Evolutionary conservation across 2,113 vertebrate genomes (phyloP).

Genomic region (Tetrao urogallus): DNA sequence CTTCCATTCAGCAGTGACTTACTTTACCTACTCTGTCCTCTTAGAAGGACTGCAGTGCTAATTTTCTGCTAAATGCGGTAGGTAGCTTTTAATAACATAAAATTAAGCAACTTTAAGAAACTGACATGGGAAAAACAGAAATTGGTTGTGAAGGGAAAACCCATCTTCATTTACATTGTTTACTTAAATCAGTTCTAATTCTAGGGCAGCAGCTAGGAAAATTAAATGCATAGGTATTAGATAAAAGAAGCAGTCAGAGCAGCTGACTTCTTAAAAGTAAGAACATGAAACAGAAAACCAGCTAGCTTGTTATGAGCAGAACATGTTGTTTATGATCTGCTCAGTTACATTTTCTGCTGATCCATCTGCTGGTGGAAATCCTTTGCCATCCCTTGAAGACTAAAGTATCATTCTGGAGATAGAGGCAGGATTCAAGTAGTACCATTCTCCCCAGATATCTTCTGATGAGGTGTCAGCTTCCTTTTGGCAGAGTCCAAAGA

Average conservation of each 20-base stretch:
- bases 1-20: not conserved
- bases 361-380: constrained; percentile 49
- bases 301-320: not conserved
- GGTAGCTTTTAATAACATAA: not conserved
- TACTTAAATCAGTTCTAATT: not conserved
- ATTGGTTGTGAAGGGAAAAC: not conserved
- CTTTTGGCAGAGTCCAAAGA: constrained; percentile 62
- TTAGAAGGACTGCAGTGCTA: not conserved
- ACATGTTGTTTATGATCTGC: constrained; percentile 55
- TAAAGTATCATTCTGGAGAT: constrained; percentile 55
- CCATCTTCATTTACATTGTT: not conserved
- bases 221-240: not conserved
- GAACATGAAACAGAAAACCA: not conserved
- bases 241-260: not conserved
- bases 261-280: not conserved
- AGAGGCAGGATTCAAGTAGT: constrained; percentile 56
- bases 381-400: constrained; percentile 36
- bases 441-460: constrained; percentile 67
- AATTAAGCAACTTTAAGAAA: not conserved
- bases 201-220: not conserved
- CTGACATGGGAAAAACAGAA: not conserved
- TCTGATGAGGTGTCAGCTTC: constrained; percentile 72
- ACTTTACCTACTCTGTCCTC: not conserved
- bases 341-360: constrained; percentile 31
- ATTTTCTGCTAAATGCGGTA: not conserved